These are phyloP conservation scores for Congeria kusceri DNA, from an alignment of 2,888 invertebrate genomes.

Conservation along the genomic window DNA sequence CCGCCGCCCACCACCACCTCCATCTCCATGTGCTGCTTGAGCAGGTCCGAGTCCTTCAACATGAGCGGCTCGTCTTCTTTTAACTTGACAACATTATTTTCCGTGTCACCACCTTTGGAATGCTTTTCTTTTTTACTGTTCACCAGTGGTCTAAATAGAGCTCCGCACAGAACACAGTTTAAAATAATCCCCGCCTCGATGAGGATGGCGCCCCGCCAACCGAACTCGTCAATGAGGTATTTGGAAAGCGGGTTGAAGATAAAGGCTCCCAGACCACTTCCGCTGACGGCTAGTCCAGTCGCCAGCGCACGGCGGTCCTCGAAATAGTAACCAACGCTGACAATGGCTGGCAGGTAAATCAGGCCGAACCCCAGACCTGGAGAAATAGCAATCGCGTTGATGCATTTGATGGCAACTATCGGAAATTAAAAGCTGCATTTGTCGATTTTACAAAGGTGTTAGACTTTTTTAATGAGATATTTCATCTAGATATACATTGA, in stretches of 20 bases:
- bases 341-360: slow-evolving; percentile 98
- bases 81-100: background rate
- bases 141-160: slow-evolving; percentile 94
- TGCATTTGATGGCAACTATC: too few relatives aligned
- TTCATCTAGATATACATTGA: too few relatives aligned
- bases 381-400: slow-evolving; percentile 38
- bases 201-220: slow-evolving; percentile 95
- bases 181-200: slow-evolving; percentile 93
- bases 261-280: slow-evolving; percentile 98
- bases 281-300: slow-evolving; percentile 97
- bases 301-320: slow-evolving; percentile 97
- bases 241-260: slow-evolving; percentile 90
- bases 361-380: slow-evolving; percentile 97
- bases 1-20: slow-evolving; percentile 24
- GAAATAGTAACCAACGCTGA: slow-evolving; percentile 98
- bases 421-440: too few relatives aligned
- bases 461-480: too few relatives aligned
- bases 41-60: slow-evolving; percentile 8
- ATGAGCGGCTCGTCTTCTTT: background rate
- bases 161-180: slow-evolving; percentile 95
- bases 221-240: slow-evolving; percentile 89
- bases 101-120: background rate
- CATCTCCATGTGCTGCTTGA: slow-evolving; percentile 33
- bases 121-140: slow-evolving; percentile 87
- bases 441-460: too few relatives aligned